Evolutionary conservation across 2,113 vertebrate species (phyloP).

Genomic region (Xiphorhynchus elegans): DNA sequence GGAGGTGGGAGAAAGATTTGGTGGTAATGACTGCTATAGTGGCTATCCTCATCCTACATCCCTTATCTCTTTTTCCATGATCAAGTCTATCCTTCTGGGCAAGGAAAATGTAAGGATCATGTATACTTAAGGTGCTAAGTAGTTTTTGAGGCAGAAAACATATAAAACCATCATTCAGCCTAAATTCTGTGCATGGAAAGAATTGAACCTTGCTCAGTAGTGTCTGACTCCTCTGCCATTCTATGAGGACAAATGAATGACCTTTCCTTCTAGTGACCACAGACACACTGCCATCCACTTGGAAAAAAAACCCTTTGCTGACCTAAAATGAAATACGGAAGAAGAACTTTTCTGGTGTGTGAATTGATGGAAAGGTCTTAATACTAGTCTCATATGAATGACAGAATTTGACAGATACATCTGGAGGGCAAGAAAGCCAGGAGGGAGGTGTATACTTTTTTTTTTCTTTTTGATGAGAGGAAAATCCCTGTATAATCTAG

Average conservation of each 20-base stretch:
- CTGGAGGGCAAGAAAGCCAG: neutral
- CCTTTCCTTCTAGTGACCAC: neutral
- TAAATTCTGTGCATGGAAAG: neutral
- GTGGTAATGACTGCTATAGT: neutral
- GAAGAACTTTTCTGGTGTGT: neutral
- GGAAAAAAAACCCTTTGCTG: neutral
- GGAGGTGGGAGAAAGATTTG: neutral
- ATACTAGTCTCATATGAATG: neutral
- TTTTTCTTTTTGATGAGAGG: neutral
- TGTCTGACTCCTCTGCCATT: neutral
- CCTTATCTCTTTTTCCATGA: neutral
- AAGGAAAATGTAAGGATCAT: neutral
- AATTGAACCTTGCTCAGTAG: neutral
- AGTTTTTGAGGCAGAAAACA: neutral
- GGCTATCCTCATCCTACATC: neutral
- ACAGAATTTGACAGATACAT: neutral
- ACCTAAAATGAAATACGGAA: neutral
- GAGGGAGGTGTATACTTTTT: neutral
- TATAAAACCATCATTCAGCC: neutral
- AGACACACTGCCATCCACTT: neutral
- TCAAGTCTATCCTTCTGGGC: neutral
- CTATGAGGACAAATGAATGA: neutral
- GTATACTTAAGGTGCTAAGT: neutral
- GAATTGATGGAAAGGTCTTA: neutral
- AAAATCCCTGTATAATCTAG: neutral